Evolutionary conservation across 2,888 invertebrate species (phyloP), one percentile per base, ranked within the genome.

Genomic region (Hypselothyrea guttata): DNA sequence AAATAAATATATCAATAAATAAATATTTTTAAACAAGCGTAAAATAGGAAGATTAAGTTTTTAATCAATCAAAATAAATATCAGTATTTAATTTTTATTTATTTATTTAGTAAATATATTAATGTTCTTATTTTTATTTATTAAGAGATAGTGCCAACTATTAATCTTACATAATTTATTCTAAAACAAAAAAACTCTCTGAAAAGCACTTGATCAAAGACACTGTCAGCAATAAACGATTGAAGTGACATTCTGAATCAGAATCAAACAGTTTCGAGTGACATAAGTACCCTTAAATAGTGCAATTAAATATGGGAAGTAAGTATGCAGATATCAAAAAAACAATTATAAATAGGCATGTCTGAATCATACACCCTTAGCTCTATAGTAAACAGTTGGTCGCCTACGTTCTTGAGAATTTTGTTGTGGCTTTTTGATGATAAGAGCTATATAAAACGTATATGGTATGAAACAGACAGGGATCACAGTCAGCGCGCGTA

Each of bases 191-290:
- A 22, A 4, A 22, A 22, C 5, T 22, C 22, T 22, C 2, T 22
- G 5, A 22, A 4, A 22, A 34, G 54, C 51, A 55, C 58, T 52
- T 56, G 11, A 82, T 68, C 56, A 71, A 68, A 64, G 71, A 65
- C 62, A 75, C 54, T 40, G 47, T 38, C 59, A 47, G 45, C 46
- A 61, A 63, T 78, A 67, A 61, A 46, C 59, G 46, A 55, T 58
- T 64, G 60, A 75, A 82, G 71, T 71, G 75, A 45, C 59, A 65
- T 66, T 63, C 60, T 30, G 15, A 42, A 4, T 22, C 22, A 48
- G 48, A 41, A 18, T 52, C 30, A 47, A 40, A 22, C 27, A 33
- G 5, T 37, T 61, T 81, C 61, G 37, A 81, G 71, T 81, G 74
- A 38, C 48, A 48, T 56, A 56, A 72, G 46, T 72, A 48, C 51